Conservation (phyloP, 2,113 vertebrate species). For the Gadus macrocephalus region DNA sequence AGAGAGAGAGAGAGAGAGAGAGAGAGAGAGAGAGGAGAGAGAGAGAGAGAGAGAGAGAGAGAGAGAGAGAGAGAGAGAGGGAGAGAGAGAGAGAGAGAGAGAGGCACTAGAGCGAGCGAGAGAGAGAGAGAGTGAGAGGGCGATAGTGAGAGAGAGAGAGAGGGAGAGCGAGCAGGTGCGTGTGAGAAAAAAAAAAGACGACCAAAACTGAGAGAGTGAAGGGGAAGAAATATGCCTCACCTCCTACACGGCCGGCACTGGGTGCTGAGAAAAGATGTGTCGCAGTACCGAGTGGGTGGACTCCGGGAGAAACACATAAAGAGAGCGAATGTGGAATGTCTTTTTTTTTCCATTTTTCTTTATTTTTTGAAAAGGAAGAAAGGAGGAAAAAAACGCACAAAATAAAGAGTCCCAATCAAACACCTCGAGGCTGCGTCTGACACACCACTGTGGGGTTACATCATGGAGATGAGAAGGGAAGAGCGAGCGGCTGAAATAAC, state of each 20-base stretch:
- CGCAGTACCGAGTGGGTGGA: conserved; percentile 61
- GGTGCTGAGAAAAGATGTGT: conserved; percentile 60
- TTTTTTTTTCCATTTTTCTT: background rate
- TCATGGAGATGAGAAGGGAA: conserved; percentile 40
- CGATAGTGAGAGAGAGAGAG: too few relatives aligned
- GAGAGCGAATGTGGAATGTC: conserved; percentile 27
- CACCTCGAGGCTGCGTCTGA: conserved; percentile 56
- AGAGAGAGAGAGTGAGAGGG: too few relatives aligned
- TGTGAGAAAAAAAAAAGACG: too few relatives aligned
- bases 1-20: conserved; percentile 20
- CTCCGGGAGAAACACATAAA: conserved; percentile 33
- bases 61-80: too few relatives aligned
- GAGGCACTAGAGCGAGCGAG: too few relatives aligned
- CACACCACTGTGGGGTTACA: conserved; percentile 54
- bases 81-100: too few relatives aligned
- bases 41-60: background rate
- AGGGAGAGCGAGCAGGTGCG: too few relatives aligned
- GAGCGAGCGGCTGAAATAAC: conserved; percentile 49
- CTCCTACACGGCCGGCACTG: conserved; percentile 52
- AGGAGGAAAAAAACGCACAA: conserved; percentile 22
- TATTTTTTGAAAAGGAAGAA: conserved; percentile 8
- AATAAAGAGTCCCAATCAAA: conserved; percentile 25
- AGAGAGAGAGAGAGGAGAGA: background rate
- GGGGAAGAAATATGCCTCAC: conserved; percentile 38
- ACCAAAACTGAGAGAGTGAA: too few relatives aligned